phyloP scores from a whole-genome alignment of 2,113 vertebrate genomes.

The Sebastes fasciatus region DNA sequence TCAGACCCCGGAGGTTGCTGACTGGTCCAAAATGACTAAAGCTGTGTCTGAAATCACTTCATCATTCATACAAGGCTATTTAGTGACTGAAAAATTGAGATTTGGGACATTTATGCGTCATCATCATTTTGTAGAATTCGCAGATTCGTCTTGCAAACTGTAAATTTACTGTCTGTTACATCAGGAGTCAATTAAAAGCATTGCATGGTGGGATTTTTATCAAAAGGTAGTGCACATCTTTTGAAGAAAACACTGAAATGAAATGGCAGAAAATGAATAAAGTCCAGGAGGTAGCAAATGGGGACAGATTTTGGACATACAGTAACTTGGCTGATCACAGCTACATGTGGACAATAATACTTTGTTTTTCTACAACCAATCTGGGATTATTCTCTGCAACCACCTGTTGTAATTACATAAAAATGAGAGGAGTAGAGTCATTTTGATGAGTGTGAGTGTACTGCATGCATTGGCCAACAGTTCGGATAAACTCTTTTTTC shows the following conservation, averaged over 20 bases:
- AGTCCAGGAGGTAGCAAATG: background rate
- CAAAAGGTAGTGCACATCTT: background rate
- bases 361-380: background rate
- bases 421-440: background rate
- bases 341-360: background rate
- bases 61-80: background rate
- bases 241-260: background rate
- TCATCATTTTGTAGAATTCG: background rate
- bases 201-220: background rate
- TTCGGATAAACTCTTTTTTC: background rate
- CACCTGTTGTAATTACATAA: background rate
- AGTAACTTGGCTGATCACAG: background rate
- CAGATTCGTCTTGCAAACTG: too few species aligned
- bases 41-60: background rate
- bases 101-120: background rate
- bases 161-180: constrained; percentile 7
- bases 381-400: background rate
- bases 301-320: background rate
- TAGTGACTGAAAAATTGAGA: constrained; percentile 3
- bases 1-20: too few species aligned
- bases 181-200: constrained; percentile 14
- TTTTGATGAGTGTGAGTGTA: too few species aligned
- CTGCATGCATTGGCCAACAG: background rate
- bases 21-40: background rate
- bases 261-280: background rate